These are phyloP conservation scores for Enteromius fasciolatus DNA, from an alignment of 2,797 vertebrate species.

Conservation along the genomic window DNA sequence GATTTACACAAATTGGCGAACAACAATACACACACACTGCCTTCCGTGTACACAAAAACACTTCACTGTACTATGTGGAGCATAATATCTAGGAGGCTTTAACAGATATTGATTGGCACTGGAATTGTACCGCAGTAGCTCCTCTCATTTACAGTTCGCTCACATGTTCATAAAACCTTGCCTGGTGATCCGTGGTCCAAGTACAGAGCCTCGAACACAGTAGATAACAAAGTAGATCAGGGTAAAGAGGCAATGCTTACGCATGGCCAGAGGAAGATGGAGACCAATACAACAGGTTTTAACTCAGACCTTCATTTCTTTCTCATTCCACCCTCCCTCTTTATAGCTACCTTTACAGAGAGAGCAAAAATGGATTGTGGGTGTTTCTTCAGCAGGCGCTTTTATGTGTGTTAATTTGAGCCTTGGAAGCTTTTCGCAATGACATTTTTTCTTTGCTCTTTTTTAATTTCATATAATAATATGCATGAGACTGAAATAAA, in stretches of 20 bases:
- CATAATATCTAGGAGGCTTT: conserved; percentile 11
- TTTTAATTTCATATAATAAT: too few relatives aligned
- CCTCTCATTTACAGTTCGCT: conserved; percentile 39
- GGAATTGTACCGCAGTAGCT: background rate
- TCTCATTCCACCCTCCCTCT: background rate
- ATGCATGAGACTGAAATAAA: background rate
- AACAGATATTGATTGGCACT: conserved; percentile 27
- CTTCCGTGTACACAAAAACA: background rate
- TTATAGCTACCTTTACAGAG: background rate
- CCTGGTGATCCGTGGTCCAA: conserved; percentile 41
- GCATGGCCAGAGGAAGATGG: background rate
- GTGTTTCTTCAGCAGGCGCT: background rate
- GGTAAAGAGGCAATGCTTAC: background rate
- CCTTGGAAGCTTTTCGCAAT: background rate
- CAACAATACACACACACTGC: background rate
- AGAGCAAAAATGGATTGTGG: background rate
- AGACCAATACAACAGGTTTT: background rate
- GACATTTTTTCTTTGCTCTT: background rate
- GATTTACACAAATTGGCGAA: conserved; percentile 1
- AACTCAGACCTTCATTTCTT: background rate
- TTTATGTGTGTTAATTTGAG: background rate
- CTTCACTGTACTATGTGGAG: background rate
- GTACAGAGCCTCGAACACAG: conserved; percentile 41
- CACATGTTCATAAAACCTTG: conserved; percentile 38
- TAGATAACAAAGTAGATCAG: too few relatives aligned